A percentile compares a stretch with the other conserved stretches of the same genome.
phyloP scores from a whole-genome alignment of 2,888 invertebrate genomes.

The Digitonthophagus gazella region DNA sequence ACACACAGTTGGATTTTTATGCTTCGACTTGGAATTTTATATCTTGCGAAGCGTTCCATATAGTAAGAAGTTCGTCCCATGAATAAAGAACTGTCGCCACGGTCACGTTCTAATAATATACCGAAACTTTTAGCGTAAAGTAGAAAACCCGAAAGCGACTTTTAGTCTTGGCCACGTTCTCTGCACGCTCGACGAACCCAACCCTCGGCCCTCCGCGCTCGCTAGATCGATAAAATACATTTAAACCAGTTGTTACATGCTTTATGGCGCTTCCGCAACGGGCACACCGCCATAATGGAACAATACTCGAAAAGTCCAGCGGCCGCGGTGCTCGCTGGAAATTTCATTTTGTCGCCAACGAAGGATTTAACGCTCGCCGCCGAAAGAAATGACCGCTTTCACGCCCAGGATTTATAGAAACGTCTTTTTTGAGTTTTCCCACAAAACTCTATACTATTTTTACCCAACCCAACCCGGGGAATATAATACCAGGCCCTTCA shows the following conservation, averaged over 20 bases:
- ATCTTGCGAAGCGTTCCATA: too few relatives aligned
- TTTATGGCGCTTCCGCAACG: conserved; percentile 16
- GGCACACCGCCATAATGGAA: conserved; percentile 18
- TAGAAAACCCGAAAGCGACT: neutral
- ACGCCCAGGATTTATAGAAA: neutral
- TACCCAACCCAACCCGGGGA: neutral
- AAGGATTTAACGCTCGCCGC: conserved; percentile 5
- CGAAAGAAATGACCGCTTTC: neutral
- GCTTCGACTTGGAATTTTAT: too few relatives aligned
- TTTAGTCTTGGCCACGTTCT: neutral
- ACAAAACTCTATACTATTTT: neutral
- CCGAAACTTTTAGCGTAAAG: neutral
- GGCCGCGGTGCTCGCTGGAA: neutral
- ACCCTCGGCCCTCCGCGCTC: neutral
- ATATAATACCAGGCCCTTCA: neutral
- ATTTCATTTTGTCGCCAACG: conserved; percentile 9
- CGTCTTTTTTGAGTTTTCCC: neutral
- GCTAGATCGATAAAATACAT: conserved; percentile 29
- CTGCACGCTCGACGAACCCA: neutral
- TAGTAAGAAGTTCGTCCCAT: neutral
- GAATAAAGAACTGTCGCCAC: neutral
- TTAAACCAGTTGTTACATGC: conserved; percentile 29
- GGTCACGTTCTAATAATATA: neutral
- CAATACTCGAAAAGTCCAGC: conserved; percentile 19
- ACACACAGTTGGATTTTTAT: too few relatives aligned